Evolutionary conservation across 37 sponge, comb jelly and placozoan genomes (phyloP).

Genomic region (Chondrilla cf. caribensis): DNA sequence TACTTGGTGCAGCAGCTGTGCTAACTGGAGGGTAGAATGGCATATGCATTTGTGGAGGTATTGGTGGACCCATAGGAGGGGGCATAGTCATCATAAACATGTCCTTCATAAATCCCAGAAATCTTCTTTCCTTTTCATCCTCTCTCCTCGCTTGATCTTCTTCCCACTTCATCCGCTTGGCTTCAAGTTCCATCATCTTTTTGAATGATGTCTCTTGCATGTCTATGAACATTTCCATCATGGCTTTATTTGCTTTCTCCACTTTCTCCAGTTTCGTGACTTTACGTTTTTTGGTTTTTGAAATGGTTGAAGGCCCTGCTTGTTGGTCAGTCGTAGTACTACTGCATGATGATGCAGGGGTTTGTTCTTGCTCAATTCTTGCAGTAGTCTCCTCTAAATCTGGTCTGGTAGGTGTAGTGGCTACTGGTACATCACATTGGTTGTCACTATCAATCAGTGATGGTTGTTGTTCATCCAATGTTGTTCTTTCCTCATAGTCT

Average conservation of each 20-base stretch:
- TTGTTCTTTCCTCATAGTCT: too few relatives aligned
- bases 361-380: too few relatives aligned
- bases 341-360: too few relatives aligned
- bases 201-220: neutral
- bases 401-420: too few relatives aligned
- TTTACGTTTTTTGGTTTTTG: neutral
- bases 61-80: neutral
- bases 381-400: too few relatives aligned
- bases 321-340: neutral
- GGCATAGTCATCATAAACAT: neutral
- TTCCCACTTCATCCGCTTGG: conserved; percentile 1
- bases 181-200: neutral
- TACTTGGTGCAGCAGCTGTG: too few relatives aligned
- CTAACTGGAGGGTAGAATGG: too few relatives aligned
- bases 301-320: neutral
- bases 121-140: conserved; percentile 1
- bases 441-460: too few relatives aligned
- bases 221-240: conserved; percentile 1
- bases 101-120: neutral
- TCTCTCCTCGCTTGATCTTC: conserved; percentile 1
- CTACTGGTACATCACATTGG: too few relatives aligned
- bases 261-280: neutral
- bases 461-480: too few relatives aligned
- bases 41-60: too few relatives aligned
- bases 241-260: conserved; percentile 1